Percentiles rank a stretch among this genome's conserved stretches.
Conservation (phyloP, 2,797 vertebrate genomes). For the Mionectes olivaceus region DNA sequence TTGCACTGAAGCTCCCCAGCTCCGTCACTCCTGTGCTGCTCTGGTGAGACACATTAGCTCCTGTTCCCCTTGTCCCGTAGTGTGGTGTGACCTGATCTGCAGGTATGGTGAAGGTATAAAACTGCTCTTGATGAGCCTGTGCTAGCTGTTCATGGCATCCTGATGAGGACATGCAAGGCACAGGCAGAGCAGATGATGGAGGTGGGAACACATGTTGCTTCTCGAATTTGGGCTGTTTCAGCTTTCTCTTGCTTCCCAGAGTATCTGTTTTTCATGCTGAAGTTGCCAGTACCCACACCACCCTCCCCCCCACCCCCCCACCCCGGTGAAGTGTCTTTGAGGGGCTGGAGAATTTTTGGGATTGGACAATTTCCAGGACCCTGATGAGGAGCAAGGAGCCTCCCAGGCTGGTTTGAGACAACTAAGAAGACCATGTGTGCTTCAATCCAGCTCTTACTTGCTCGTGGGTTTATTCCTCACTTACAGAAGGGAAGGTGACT, state of each 20-base stretch:
- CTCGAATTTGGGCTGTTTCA: not conserved
- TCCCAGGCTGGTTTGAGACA: not conserved
- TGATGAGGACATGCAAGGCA: rapidly evolving
- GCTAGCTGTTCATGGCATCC: not conserved
- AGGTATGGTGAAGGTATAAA: not conserved
- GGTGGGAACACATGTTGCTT: not conserved
- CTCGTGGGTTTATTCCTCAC: not conserved
- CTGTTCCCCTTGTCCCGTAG: not conserved
- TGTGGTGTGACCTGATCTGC: not conserved
- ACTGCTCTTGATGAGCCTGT: not conserved
- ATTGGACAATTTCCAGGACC: not conserved
- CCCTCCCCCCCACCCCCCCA: no score
- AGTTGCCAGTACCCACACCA: not conserved
- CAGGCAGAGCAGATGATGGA: not conserved
- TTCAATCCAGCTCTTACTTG: not conserved
- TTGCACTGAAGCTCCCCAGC: not conserved
- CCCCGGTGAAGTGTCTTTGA: rapidly evolving
- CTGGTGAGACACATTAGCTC: rapidly evolving
- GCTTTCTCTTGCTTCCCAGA: not conserved
- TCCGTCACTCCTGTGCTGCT: rapidly evolving
- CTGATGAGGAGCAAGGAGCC: not conserved
- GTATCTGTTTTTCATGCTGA: not conserved
- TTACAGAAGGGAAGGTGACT: not conserved
- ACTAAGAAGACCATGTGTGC: not conserved
- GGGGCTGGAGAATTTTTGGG: not conserved